Evolutionary conservation across 2,113 vertebrate genomes (phyloP).

Genomic region (Acrocephalus kingi): DNA sequence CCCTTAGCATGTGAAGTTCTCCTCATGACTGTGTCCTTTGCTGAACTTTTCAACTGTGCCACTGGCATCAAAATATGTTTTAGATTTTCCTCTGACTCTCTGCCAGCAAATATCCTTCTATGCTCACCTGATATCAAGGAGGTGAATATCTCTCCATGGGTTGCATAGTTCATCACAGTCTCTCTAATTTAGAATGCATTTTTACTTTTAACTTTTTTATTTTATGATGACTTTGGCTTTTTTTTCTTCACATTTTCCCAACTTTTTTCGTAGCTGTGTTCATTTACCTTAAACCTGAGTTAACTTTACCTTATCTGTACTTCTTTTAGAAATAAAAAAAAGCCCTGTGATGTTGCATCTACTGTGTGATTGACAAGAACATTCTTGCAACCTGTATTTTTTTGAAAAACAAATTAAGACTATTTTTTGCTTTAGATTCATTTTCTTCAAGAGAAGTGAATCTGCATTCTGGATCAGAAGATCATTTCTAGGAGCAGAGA

Average conservation of each 20-base stretch:
- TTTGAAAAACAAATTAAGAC: not conserved
- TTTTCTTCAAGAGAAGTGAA: not conserved
- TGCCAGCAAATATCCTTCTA: not conserved
- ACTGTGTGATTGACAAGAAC: not conserved
- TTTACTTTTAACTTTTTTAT: not conserved
- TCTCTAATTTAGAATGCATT: not conserved
- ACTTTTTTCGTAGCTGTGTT: not conserved
- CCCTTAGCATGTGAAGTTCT: constrained; percentile 41
- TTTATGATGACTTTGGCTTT: not conserved
- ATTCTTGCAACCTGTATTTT: not conserved
- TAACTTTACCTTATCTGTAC: not conserved
- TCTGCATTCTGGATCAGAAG: not conserved
- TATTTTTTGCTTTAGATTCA: not conserved
- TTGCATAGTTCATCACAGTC: not conserved
- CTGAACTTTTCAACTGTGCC: constrained; percentile 58
- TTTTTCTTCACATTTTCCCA: not conserved
- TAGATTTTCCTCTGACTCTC: constrained; percentile 17
- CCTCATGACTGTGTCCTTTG: constrained; percentile 35
- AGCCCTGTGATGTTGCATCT: not conserved
- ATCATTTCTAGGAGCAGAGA: not conserved
- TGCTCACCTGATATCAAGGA: not conserved
- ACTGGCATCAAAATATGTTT: constrained; percentile 26
- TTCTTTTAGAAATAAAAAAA: not conserved
- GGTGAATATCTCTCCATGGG: not conserved
- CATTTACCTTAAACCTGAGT: not conserved